Base-by-base conservation (phyloP, 1,140 invertebrate genomes). In the Saccostrea glomerata region DNA sequence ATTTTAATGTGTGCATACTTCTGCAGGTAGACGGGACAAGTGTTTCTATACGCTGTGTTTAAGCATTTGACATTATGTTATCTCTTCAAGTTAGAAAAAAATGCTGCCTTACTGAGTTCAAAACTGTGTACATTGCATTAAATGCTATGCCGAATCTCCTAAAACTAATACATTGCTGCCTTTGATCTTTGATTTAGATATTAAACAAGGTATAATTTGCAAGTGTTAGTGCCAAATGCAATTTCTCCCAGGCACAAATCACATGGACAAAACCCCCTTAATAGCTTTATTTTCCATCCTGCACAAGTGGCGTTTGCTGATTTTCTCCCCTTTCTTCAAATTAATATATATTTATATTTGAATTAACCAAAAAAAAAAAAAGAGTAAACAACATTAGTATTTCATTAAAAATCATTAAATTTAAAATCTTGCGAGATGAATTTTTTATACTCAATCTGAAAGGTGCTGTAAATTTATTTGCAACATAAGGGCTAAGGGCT, bases 121-220 rank as follows among this genome's bases (percentile, higher is more conserved):
- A 77, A 25, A 77, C 15, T 77, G 70, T 77, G 70, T 77, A 77
- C 70, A 77, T 77, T 77, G 70, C 70, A 77, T 77, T 77, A 77
- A 77, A 77, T 77, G 70, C 70, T 77, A 77, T 25, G 70, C 36
- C 30, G 25, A 25, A 77, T 77, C 70, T 77, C 25, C 12, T 13
- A 25, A 77, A 77, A 77, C 70, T 77, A 15, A 13, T 77, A 36
- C 70, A 77, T 23, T 13, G 13, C 25, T 77, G 13, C 70, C 58
- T 77, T 77, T 77, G 70, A 77, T 77, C 70, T 77, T 77, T 77
- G 23, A 30, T 23, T 77, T 30, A 77, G 25, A 77, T 77, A 77
- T 77, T 77, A 77, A 77, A 77, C 70, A 77, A 77, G 70, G 70
- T 77, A 23, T 25, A 77, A 77, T 23, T 77, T 77, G 70, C 70